Base-by-base conservation (phyloP, 2,113 vertebrate species). In the Macheiramphus alcinus region DNA sequence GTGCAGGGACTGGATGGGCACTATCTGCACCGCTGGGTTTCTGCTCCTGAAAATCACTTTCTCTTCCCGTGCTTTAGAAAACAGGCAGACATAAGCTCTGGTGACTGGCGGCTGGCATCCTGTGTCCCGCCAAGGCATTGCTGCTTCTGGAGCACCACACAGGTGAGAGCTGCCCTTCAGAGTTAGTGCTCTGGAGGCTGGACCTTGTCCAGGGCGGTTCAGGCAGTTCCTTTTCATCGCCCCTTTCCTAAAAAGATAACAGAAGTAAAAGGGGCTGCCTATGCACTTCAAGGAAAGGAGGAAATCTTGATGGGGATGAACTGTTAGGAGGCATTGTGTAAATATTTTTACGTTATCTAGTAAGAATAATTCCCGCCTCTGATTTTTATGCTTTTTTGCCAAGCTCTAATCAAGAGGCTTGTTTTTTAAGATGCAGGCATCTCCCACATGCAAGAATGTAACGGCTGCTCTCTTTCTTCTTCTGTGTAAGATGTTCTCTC, bases 11-110 rank as follows among this genome's bases (percentile, higher is more conserved):
- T 63, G 58, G 45, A 13, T 1, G 9, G 26, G 32, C 42, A 12
- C 10, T 2, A 3, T 45, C 32, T 72, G 56, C 42, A 17, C 13
- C 0, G 0, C 42, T 65, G 74, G 3, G 1, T 26, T 79, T 40
- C 29, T 84, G 27, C 48, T 67, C 34, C 81, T 72, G 71, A 73
- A 58, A 72, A 47, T 72, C 15, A 3, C 38, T 61, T 67, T 34
- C 4, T 58, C 29, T 42, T 52, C 19, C 27, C 2, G 0, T 59
- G 18, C 62, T 59, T 66, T 31, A 31, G 26, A 48, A 58, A 58
- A 3, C 15, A 42, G 50, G 29, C 47, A 19, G 61, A 16, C 1
- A 0, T 13, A 29, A 81, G 19, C 29, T 55, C 23, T 40, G 27
- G 10, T 47, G 25, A 11, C 50, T 81, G 70, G 31, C 22, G 23